Evolutionary conservation across 2,113 vertebrate genomes (phyloP), one percentile per base, ranked within the genome.

Genomic region (Motacilla tschutschensis): DNA sequence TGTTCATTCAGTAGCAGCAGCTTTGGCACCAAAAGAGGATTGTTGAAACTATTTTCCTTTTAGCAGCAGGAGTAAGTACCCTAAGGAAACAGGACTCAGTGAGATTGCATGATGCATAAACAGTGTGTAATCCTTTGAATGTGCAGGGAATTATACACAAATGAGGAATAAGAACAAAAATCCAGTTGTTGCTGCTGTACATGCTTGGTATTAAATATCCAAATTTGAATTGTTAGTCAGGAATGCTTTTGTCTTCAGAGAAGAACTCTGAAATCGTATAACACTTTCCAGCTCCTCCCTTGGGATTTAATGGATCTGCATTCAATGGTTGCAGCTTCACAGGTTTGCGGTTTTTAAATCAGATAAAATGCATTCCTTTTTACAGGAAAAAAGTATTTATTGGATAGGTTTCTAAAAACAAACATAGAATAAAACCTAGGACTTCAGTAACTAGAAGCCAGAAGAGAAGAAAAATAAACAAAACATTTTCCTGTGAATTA

Each of bases 51-150:
- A 94, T 97, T 96, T 97, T 96, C 92, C 94, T 93, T 96, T 96
- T 95, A 96, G 94, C 96, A 96, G 94, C 96, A 95, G 95, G 96
- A 96, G 78, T 96, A 97, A 96, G 80, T 90, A 93, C 92, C 96
- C 91, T 94, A 94, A 96, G 95, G 96, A 96, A 96, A 94, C 93
- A 94, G 89, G 93, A 94, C 85, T 96, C 85, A 14, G 92, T 72
- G 83, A 95, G 75, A 90, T 92, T 91, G 88, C 74, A 59, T 73
- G 95, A 94, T 94, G 95, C 93, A 95, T 96, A 95, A 96, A 96
- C 92, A 96, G 92, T 92, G 62, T 96, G 96, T 96, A 97, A 97
- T 97, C 96, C 94, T 93, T 92, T 50, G 80, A 94, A 95, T 95
- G 92, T 90, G 84, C 85, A 75, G 86, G 89, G 95, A 96, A 95